These are phyloP conservation scores for Pteromalus puparum DNA, from an alignment of 1,140 invertebrate genomes.

Conservation along the genomic window DNA sequence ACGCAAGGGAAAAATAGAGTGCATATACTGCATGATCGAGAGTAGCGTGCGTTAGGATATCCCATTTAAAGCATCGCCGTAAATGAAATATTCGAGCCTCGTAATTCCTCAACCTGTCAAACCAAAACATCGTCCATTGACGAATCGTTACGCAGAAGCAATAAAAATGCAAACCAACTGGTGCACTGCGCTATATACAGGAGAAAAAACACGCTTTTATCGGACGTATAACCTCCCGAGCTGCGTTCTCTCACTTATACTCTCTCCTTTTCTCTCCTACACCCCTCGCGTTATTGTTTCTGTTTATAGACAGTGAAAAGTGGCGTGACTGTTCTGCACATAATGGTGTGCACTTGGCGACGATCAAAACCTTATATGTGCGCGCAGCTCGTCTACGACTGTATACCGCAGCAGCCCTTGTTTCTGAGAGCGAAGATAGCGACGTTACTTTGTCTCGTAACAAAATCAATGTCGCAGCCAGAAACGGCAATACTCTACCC, in stretches of 20 bases:
- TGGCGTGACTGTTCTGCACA: slow-evolving; percentile 2
- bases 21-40: not conserved
- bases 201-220: slow-evolving; percentile 55
- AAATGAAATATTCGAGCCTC: slow-evolving; percentile 43
- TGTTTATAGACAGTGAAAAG: slow-evolving; percentile 20
- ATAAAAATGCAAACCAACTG: slow-evolving; percentile 38
- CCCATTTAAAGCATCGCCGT: not conserved
- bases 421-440: not conserved
- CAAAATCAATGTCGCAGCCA: slow-evolving; percentile 50
- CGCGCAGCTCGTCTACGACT: not conserved
- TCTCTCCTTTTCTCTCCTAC: not conserved
- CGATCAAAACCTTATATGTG: slow-evolving; percentile 25
- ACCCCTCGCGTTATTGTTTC: slow-evolving; percentile 16
- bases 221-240: slow-evolving; percentile 22
- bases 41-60: slow-evolving; percentile 5
- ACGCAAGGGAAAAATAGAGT: not conserved
- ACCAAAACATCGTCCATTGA: slow-evolving; percentile 33
- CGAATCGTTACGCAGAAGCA: slow-evolving; percentile 18
- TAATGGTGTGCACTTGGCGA: slow-evolving; percentile 1
- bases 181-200: not conserved
- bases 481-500: slow-evolving; percentile 27
- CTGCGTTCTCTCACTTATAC: not conserved
- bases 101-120: slow-evolving; percentile 41
- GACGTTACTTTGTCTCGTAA: slow-evolving; percentile 30
- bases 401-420: not conserved